These are phyloP conservation scores for Torymus tubicola DNA, from an alignment of 2,888 invertebrate species.

Conservation along the genomic window DNA sequence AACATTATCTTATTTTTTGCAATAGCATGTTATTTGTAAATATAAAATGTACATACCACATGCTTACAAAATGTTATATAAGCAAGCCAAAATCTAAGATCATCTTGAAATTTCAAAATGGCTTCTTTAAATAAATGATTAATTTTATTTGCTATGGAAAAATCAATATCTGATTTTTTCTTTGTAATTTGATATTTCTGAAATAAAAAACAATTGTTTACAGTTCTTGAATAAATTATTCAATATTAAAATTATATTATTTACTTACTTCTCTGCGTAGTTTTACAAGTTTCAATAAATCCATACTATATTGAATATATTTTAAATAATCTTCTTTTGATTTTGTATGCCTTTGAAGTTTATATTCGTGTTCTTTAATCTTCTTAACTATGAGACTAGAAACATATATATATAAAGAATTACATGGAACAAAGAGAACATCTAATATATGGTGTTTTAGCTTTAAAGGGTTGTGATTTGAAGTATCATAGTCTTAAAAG, in stretches of 20 bases:
- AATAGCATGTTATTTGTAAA: constrained; percentile 38
- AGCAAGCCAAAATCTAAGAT: constrained; percentile 86
- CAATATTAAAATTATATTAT: not conserved
- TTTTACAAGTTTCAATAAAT: constrained; percentile 82
- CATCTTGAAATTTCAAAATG: constrained; percentile 83
- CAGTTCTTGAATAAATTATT: constrained; percentile 12
- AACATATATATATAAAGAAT: constrained; percentile 58
- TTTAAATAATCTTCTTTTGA: constrained; percentile 84
- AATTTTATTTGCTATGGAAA: constrained; percentile 83
- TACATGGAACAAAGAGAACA: not conserved
- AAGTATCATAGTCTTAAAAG: no score
- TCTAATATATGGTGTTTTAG: not conserved
- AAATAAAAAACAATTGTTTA: constrained; percentile 55
- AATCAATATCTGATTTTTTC: constrained; percentile 83
- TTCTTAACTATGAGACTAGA: constrained; percentile 83
- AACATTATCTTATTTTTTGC: constrained; percentile 26
- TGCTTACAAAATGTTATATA: constrained; percentile 88
- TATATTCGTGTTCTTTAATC: constrained; percentile 85
- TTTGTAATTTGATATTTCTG: constrained; percentile 78
- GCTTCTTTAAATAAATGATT: constrained; percentile 86
- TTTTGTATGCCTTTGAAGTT: constrained; percentile 83
- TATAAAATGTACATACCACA: constrained; percentile 76
- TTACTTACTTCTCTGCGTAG: constrained; percentile 78
- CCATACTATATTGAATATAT: constrained; percentile 85
- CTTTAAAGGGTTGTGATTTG: not conserved